These are phyloP conservation scores for Pogonomyrmex californicus DNA, from an alignment of 1,140 invertebrate species.

Conservation along the genomic window DNA sequence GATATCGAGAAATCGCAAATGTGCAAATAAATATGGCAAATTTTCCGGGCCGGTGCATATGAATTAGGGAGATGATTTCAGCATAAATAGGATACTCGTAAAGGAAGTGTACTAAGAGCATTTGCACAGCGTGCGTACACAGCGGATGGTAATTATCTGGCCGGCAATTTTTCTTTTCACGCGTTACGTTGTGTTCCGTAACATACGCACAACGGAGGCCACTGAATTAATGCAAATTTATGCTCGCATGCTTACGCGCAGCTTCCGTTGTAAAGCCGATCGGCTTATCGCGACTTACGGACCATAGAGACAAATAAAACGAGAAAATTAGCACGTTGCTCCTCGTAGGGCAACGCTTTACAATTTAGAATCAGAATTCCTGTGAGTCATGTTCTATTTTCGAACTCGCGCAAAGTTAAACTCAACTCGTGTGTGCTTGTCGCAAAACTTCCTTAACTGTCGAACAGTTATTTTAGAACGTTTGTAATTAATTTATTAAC, in stretches of 20 bases:
- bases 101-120: conserved; percentile 25
- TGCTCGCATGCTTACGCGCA: conserved; percentile 38
- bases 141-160: conserved; percentile 30
- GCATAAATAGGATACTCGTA: conserved; percentile 3
- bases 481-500: not conserved
- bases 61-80: not conserved
- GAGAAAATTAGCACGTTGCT: conserved; percentile 61
- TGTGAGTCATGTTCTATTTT: conserved; percentile 57
- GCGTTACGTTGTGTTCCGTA: not conserved
- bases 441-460: not conserved
- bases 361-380: conserved; percentile 17
- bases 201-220: conserved; percentile 19
- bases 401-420: not conserved
- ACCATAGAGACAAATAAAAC: conserved; percentile 64
- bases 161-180: conserved; percentile 23
- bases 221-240: conserved; percentile 65
- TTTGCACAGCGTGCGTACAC: not conserved
- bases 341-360: not conserved
- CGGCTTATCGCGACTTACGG: conserved; percentile 65
- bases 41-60: conserved; percentile 13
- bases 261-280: conserved; percentile 57
- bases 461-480: not conserved
- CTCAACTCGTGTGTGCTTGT: not conserved
- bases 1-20: not conserved
- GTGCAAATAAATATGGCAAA: conserved; percentile 16